Conservation (phyloP, 2,888 invertebrate genomes). For the Entomobrya multifasciata region DNA sequence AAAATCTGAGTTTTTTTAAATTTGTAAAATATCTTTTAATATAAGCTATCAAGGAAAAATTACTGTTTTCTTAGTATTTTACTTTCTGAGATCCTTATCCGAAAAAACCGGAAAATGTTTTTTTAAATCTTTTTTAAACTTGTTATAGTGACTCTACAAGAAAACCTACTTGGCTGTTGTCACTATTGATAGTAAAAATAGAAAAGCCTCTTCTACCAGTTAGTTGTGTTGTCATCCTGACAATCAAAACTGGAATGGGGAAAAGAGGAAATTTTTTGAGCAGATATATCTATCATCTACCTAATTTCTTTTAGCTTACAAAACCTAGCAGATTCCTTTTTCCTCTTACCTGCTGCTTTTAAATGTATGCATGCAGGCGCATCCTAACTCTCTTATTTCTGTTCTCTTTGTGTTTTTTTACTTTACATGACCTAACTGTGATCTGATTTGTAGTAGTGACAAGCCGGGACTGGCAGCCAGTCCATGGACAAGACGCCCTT, state of each 20-base stretch:
- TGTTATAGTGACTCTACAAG: background rate
- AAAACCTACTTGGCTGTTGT: background rate
- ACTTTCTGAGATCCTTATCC: no score
- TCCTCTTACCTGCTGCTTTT: slow-evolving; percentile 3
- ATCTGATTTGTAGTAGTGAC: slow-evolving; percentile 58
- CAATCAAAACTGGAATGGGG: slow-evolving; percentile 32
- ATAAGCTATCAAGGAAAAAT: slow-evolving; percentile 7
- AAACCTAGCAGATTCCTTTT: slow-evolving; percentile 9
- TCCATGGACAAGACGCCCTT: slow-evolving; percentile 59
- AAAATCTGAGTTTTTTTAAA: no score
- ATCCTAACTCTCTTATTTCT: background rate
- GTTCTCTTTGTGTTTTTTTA: background rate
- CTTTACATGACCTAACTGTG: background rate
- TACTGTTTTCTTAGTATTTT: no score
- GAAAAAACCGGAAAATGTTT: background rate
- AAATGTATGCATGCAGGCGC: background rate
- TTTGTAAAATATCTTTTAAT: no score
- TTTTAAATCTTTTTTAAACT: background rate
- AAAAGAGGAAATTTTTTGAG: background rate
- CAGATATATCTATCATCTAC: slow-evolving; percentile 1
- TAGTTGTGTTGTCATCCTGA: slow-evolving; percentile 35
- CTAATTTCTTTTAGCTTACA: background rate
- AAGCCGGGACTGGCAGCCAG: slow-evolving; percentile 71
- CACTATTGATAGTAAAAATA: background rate
- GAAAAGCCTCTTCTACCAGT: background rate